A percentile compares a stretch with the other conserved stretches of the same genome.
These are phyloP conservation scores for Oscheius sp. DNA, from an alignment of 2,888 invertebrate species.

Conservation along the genomic window DNA sequence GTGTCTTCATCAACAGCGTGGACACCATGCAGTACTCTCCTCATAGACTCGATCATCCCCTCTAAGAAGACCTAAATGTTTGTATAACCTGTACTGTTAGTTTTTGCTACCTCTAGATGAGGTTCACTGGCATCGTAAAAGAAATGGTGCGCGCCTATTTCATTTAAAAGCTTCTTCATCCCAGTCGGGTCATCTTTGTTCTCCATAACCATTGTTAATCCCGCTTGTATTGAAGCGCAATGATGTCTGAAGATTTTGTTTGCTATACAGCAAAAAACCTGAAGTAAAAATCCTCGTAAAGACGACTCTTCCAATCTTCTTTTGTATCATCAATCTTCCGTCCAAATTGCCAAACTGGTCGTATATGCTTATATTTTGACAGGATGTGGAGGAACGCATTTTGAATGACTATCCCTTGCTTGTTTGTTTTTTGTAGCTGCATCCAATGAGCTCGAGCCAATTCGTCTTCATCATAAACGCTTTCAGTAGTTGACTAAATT, in stretches of 20 bases:
- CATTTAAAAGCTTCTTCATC: slow-evolving; percentile 55
- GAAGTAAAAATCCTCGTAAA: slow-evolving; percentile 61
- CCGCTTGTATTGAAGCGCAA: slow-evolving; percentile 64
- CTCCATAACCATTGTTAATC: slow-evolving; percentile 66
- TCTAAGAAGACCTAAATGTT: slow-evolving; percentile 54
- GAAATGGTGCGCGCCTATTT: slow-evolving; percentile 68
- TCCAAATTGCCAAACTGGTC: slow-evolving; percentile 67
- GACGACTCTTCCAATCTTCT: slow-evolving; percentile 53
- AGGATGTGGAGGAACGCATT: slow-evolving; percentile 59
- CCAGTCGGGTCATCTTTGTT: slow-evolving; percentile 60
- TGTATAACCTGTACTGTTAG: background rate
- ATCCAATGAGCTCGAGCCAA: slow-evolving; percentile 65
- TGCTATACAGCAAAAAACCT: slow-evolving; percentile 36
- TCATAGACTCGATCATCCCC: slow-evolving; percentile 55
- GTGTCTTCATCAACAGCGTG: slow-evolving; percentile 58
- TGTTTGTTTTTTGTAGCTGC: slow-evolving; percentile 62
- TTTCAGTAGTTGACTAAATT: slow-evolving; percentile 22
- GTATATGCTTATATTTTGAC: slow-evolving; percentile 59
- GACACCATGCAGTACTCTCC: slow-evolving; percentile 40
- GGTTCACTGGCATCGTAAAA: slow-evolving; percentile 68
- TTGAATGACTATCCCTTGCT: slow-evolving; percentile 52
- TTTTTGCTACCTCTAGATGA: slow-evolving; percentile 57
- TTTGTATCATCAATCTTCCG: slow-evolving; percentile 48
- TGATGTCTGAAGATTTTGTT: slow-evolving; percentile 53
- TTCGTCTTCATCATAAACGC: slow-evolving; percentile 35